A percentile compares a stretch with the other conserved stretches of the same genome.
These are phyloP conservation scores for Neostethus bicornis DNA, from an alignment of 2,797 vertebrate genomes.

Conservation along the genomic window DNA sequence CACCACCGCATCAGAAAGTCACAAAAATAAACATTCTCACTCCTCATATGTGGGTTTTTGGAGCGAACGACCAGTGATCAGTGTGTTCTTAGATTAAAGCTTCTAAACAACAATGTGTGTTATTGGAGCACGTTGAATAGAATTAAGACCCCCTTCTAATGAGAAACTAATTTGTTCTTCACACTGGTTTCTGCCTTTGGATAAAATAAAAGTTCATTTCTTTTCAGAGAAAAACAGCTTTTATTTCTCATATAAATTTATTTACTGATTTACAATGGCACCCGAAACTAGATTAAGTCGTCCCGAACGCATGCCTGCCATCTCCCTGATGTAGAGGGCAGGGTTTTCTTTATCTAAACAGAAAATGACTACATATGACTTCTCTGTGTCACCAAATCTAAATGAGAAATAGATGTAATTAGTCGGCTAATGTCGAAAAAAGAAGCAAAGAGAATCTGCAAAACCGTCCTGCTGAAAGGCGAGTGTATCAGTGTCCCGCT, in stretches of 20 bases:
- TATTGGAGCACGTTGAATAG: no score
- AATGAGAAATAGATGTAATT: conserved; percentile 62
- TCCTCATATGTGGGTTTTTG: no score
- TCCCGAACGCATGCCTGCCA: background rate
- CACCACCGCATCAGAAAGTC: no score
- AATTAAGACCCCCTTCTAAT: no score
- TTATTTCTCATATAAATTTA: background rate
- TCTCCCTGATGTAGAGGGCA: conserved; percentile 9
- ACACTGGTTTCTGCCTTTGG: background rate
- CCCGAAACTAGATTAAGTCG: conserved; percentile 3
- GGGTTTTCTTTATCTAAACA: conserved; percentile 30
- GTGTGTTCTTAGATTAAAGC: no score
- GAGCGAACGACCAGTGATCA: no score
- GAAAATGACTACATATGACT: conserved; percentile 42
- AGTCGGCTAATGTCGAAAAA: conserved; percentile 33
- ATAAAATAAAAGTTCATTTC: no score
- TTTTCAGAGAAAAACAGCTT: background rate
- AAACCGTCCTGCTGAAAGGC: conserved; percentile 23
- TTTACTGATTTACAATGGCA: conserved; percentile 19
- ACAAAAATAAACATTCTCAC: no score
- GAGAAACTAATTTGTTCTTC: background rate
- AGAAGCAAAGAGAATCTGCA: conserved; percentile 29
- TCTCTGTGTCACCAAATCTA: conserved; percentile 30
- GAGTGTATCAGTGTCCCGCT: conserved; percentile 22
- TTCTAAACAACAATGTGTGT: no score